Conservation (phyloP, 2,888 invertebrate species). For the Mimumesa dahlbomi region DNA sequence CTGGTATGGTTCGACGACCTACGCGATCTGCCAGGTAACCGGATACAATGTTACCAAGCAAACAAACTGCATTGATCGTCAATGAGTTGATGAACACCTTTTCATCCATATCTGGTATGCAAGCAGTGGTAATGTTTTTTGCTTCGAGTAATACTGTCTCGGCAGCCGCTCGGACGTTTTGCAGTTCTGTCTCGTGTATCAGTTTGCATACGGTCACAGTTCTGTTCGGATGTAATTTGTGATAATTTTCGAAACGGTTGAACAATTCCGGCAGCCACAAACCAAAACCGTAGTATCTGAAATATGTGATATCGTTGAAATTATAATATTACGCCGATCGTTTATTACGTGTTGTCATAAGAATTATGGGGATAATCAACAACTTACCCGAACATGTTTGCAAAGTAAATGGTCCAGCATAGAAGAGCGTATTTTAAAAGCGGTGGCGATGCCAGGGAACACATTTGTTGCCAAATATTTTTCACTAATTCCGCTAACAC, state of each 20-base stretch:
- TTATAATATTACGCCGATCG: background rate
- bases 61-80: slow-evolving; percentile 85
- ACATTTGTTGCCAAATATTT: slow-evolving; percentile 83
- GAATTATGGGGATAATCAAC: background rate
- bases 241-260: slow-evolving; percentile 81
- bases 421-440: slow-evolving; percentile 82
- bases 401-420: slow-evolving; percentile 84
- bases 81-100: slow-evolving; percentile 85
- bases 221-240: slow-evolving; percentile 80
- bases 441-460: slow-evolving; percentile 82
- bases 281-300: slow-evolving; percentile 86
- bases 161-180: background rate
- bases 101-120: slow-evolving; percentile 82
- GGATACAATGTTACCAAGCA: slow-evolving; percentile 84
- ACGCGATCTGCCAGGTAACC: slow-evolving; percentile 82
- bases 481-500: slow-evolving; percentile 76
- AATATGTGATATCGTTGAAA: no score
- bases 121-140: slow-evolving; percentile 64
- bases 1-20: slow-evolving; percentile 76
- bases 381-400: slow-evolving; percentile 86
- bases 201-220: slow-evolving; percentile 81
- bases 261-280: slow-evolving; percentile 91
- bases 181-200: slow-evolving; percentile 48
- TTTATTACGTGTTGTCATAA: background rate
- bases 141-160: slow-evolving; percentile 23